Evolutionary conservation across 1,140 invertebrate species (phyloP), one percentile per base, ranked within the genome.

Genomic region (Goniozus legneri): DNA sequence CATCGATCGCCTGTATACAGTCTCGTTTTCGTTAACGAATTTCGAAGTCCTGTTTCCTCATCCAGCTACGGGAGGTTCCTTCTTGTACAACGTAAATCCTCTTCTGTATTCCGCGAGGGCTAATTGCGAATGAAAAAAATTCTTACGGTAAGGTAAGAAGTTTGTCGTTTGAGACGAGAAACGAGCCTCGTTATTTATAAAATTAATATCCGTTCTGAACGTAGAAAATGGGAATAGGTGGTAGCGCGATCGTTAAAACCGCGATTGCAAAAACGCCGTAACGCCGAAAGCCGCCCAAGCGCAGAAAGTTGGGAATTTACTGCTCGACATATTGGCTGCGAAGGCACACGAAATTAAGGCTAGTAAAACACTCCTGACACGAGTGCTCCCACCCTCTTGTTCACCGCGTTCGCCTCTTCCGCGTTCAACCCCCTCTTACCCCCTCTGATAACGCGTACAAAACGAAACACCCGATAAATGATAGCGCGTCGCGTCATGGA

Each of bases 341-440:
- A 70, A 67, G 65, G 64, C 64, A 60, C 60, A 59, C 65, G 62
- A 68, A 71, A 69, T 71, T 68, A 71, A 69, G 67, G 64, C 65
- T 71, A 69, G 65, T 71, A 71, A 71, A 71, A 71, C 65, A 71
- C 62, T 57, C 55, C 57, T 69, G 64, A 68, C 66, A 65, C 54
- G 20, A n/a, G 41, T 36, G 38, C 44, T 27, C 27, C 45, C 22
- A 31, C 31, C 15, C 8, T 6, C 32, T 16, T 12, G 16, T 12
- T 27, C 24, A 8, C 8, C 18, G 12, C 10, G 31, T 13, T 13
- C 20, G 24, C 44, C 8, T 6, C 3, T 22, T 27, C 14, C 39
- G 8, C 19, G 3, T n/a, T 20, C 37, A 12, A 12, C 15, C 14
- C 8, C 13, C 18, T 10, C 8, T 13, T 15, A 8, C 14, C 12